phyloP scores from a whole-genome alignment of 2,113 vertebrate genomes.

The Tangachromis dhanisi region DNA sequence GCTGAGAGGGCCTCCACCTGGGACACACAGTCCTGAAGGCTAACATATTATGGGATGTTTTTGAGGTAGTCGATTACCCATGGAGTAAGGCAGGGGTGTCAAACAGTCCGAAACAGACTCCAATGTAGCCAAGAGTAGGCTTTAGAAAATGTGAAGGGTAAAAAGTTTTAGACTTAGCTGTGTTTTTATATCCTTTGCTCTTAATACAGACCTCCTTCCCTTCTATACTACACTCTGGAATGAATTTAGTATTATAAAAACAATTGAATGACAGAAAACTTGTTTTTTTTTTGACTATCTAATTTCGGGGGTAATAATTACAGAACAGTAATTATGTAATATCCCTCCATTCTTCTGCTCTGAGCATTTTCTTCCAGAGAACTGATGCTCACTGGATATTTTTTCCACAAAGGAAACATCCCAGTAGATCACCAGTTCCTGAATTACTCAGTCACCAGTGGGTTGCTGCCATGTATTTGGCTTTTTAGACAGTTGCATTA shows the following conservation, averaged over 20 bases:
- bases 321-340: neutral
- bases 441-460: neutral
- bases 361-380: neutral
- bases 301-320: neutral
- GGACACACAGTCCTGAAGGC: neutral
- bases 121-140: fast-evolving
- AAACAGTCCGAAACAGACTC: neutral
- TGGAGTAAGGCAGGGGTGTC: fast-evolving
- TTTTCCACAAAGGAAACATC: neutral
- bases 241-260: neutral
- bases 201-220: fast-evolving
- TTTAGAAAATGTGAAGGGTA: neutral
- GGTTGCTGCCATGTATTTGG: neutral
- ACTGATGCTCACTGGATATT: neutral
- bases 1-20: neutral
- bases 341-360: neutral
- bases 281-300: neutral
- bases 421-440: neutral
- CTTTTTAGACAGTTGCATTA: neutral
- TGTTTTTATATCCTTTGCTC: neutral
- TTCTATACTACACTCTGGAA: neutral
- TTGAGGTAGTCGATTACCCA: neutral
- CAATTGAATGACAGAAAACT: neutral
- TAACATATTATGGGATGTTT: neutral
- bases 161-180: neutral